Evolutionary conservation across 2,797 vertebrate species (phyloP), one percentile per base, ranked within the genome.

Genomic region (Apogon talboti): DNA sequence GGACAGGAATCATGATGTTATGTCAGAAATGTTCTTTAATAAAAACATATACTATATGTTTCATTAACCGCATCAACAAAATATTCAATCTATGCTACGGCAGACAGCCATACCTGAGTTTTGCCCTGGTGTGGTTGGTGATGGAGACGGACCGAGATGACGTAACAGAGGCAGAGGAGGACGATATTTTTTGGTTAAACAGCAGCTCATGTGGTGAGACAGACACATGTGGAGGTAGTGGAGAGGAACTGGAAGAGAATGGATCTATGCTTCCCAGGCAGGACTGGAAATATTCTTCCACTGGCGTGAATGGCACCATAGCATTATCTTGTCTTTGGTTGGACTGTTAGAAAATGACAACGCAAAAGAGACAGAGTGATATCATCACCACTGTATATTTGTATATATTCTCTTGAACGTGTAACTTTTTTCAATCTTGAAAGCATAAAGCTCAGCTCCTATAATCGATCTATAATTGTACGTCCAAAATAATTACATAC

Each of bases 91-190:
- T 18, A 35, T 51, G 21, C 2, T 12, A 48, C 12, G 18, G 9
- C n/a, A 61, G 1, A 3, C 4, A 42, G 2, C 16, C 1, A 10
- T 83, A 92, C 91, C 90, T 88, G 84, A 99, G 82, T 65, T 81
- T 96, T 64, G 94, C 92, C 51, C 92, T 94, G 33, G 95, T 96
- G 73, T 95, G 92, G 88, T 97, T 99, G 73, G 87, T 95, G 68
- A 99, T 79, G 59, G 92, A 86, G 49, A 99, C 90, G 14, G 90
- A 86, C 45, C 82, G 73, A 15, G 83, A 90, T 0, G 63, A 76
- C 1, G 82, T 77, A 0, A 60, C 76, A 0, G 89, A 87, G 0
- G 68, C 49, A 0, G 81, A 89, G 0, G 84, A 57, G 8, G 76
- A 82, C 0, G 71, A 66, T 0, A 65, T 6, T 1, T 92, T 95